These are phyloP conservation scores for Subanguina moxae DNA, from an alignment of 1,140 invertebrate genomes.

Conservation along the genomic window DNA sequence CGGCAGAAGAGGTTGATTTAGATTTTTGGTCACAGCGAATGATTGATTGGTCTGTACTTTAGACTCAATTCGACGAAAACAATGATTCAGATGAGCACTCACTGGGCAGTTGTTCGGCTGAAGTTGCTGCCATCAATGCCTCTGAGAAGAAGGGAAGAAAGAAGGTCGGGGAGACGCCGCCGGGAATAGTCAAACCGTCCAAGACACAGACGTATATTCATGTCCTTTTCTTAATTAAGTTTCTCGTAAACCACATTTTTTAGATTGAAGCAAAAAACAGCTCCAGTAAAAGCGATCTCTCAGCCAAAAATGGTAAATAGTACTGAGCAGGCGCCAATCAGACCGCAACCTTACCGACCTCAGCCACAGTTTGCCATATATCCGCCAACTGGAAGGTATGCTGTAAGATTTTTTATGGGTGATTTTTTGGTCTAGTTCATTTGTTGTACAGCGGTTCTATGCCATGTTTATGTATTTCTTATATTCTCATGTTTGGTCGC, in stretches of 20 bases:
- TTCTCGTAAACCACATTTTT: slow-evolving; percentile 8
- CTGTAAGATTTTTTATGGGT: too few species aligned
- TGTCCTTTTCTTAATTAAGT: neutral
- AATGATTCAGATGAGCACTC: slow-evolving; percentile 45
- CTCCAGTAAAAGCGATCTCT: neutral
- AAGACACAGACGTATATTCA: slow-evolving; percentile 14
- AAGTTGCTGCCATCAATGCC: slow-evolving; percentile 58
- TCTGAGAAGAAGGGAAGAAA: slow-evolving; percentile 34
- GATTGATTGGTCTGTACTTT: too few species aligned
- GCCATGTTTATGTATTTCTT: too few species aligned
- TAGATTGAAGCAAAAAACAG: slow-evolving; percentile 2
- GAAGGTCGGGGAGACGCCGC: slow-evolving; percentile 16
- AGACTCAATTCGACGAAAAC: neutral
- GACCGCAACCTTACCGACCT: slow-evolving; percentile 52
- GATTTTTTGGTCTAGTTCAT: too few species aligned
- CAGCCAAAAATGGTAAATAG: neutral
- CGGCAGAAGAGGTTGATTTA: neutral
- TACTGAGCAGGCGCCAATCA: slow-evolving; percentile 23
- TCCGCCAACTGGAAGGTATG: slow-evolving; percentile 28
- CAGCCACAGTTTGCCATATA: slow-evolving; percentile 44
- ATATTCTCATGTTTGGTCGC: too few species aligned
- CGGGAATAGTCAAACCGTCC: slow-evolving; percentile 19
- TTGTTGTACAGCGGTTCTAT: too few species aligned
- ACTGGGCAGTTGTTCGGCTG: slow-evolving; percentile 56
- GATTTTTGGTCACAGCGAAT: too few species aligned